Base-by-base conservation (phyloP, 2,888 invertebrate genomes). In the Troglohyphantes excavatus region DNA sequence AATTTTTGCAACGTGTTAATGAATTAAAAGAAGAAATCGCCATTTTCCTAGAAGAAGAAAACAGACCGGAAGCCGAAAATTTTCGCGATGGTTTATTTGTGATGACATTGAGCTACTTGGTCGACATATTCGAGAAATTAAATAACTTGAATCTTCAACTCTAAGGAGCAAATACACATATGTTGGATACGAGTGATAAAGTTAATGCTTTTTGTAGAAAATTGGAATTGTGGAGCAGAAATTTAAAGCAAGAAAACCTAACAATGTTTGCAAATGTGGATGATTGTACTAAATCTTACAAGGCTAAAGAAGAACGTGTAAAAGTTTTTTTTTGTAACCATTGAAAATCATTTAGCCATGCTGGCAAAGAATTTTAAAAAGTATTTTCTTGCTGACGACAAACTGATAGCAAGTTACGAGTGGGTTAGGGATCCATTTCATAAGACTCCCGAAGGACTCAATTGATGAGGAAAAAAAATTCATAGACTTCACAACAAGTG, bases 201-300 rank as follows among this genome's bases (percentile, higher is more conserved):
- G 81, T 82, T 82, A 82, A 82, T 82, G 82, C 82, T 82, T 82
- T 82, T 82, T 82, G 82, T 72, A 72, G 82, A 33, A 82, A 82
- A 82, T 82, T 82, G 82, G 82, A 82, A 82, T 82, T 82, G 82
- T 82, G 82, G 82, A 82, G 82, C 82, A 82, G 72, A 82, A 82
- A 82, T 82, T 82, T 82, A 82, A 82, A 72, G 81, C 72, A 72
- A 70, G 17, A 82, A 82, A 82, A 70, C 72, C 29, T 82, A 82
- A 72, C 82, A 82, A 82, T 82, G 82, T 82, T 70, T 82, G 72
- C 70, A 82, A 33, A 33, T 33, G 33, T 33, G 33, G 33, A 33
- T 33, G n/a, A n/a, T n/a, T n/a, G n/a, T n/a, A n/a, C n/a, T n/a
- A n/a, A n/a, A n/a, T n/a, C n/a, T n/a, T n/a, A n/a, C n/a, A n/a